These are phyloP conservation scores for Limnodromus scolopaceus DNA, from an alignment of 2,797 vertebrate species.

Conservation along the genomic window DNA sequence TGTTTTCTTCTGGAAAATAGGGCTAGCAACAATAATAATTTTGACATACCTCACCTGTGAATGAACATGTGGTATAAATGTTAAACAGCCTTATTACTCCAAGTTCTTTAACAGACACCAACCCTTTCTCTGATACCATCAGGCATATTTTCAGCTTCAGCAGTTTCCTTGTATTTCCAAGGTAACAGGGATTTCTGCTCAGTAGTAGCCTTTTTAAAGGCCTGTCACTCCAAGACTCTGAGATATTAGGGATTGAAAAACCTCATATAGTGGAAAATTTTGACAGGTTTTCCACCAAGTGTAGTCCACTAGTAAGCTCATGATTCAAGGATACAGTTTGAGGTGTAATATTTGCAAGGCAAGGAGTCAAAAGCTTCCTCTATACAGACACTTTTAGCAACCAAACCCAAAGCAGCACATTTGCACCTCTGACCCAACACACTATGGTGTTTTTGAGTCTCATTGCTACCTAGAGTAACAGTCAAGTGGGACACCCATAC, in stretches of 20 bases:
- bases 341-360: conserved; percentile 36
- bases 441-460: not conserved
- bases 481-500: not conserved
- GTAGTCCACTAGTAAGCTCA: not conserved
- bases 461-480: not conserved
- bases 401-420: not conserved
- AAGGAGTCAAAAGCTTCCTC: conserved; percentile 23
- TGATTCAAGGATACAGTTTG: not conserved
- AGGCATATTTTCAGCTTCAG: conserved; percentile 41
- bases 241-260: not conserved
- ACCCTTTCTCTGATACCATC: not conserved
- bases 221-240: not conserved
- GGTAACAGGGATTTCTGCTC: conserved; percentile 27
- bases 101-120: not conserved
- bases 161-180: conserved; percentile 43
- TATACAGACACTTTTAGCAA: conserved; percentile 6
- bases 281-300: not conserved
- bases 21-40: not conserved
- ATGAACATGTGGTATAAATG: not conserved
- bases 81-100: conserved; percentile 31
- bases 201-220: conserved; percentile 4
- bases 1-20: not conserved
- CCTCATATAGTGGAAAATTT: not conserved
- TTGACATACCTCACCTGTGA: not conserved
- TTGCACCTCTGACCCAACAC: not conserved